Evolutionary conservation across 2,888 invertebrate genomes (phyloP).

Genomic region (Synanthedon vespiformis): DNA sequence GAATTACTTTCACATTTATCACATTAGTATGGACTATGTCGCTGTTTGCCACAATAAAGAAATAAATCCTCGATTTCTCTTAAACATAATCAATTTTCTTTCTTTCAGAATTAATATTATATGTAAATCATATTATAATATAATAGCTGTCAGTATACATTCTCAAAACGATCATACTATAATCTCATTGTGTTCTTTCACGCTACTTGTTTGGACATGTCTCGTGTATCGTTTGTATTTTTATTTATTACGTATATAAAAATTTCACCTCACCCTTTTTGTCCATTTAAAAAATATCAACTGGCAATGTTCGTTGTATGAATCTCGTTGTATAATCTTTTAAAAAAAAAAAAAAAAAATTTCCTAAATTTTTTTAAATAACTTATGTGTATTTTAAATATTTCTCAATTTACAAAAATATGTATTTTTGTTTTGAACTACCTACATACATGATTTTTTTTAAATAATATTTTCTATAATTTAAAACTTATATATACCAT

Average conservation of each 20-base stretch:
- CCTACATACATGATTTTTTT: no score
- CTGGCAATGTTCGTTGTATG: conserved; percentile 1
- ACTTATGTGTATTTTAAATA: not conserved
- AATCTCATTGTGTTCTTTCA: conserved; percentile 27
- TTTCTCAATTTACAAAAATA: no score
- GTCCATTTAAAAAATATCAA: not conserved
- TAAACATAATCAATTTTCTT: not conserved
- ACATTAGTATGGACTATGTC: no score
- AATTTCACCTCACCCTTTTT: not conserved
- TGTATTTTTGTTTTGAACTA: no score
- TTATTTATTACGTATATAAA: not conserved
- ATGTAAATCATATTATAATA: no score
- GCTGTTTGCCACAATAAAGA: no score
- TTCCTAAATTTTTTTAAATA: no score
- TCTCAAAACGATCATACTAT: not conserved
- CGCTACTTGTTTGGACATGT: conserved; percentile 47
- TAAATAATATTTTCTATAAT: no score
- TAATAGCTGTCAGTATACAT: not conserved
- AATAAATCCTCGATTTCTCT: not conserved
- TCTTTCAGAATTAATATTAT: not conserved
- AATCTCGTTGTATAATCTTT: not conserved
- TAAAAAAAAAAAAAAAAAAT: no score
- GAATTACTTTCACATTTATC: no score
- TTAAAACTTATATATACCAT: no score
- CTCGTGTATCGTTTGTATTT: conserved; percentile 52